Base-by-base conservation (phyloP, 2,888 invertebrate species). In the Leptodirus hochenwartii region DNA sequence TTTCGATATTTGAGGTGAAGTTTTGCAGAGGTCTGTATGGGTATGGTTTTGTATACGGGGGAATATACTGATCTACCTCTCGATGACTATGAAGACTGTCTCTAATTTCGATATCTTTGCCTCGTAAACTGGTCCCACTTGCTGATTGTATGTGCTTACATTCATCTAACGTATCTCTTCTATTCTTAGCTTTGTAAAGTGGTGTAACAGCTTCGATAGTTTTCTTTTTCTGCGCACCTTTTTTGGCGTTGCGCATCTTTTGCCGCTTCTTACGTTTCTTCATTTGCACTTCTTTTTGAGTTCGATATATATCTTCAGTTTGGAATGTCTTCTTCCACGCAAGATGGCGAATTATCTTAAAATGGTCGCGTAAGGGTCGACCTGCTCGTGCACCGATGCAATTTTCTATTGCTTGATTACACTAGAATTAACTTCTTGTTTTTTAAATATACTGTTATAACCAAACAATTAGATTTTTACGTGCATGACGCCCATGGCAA, bases 401-500 rank as follows among this genome's bases (percentile, higher is more conserved):
- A 33, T 53, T 54, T 38, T 54, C 50, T 14, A 54, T 53, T 2
- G 54, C 54, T 39, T 54, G 50, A 13, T 44, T 43, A 34, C 55
- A 56, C 53, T 53, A 30, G 17, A 40, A 37, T 6, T 22, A 34
- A 2, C 23, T 23, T 27, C 8, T 25, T 5, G 15, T 17, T 31
- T 4, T 17, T 13, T 30, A 5, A 13, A 28, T 23, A 11, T 5
- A 30, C 4, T 29, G 10, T 10, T 30, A 20, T 4, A 27, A 26
- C 10, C 28, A 10, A 8, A 26, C 9, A 17, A 15, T 11, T 8
- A 20, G 6, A 2, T 26, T 27, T 6, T 39, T 44, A 51, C 52
- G 31, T 54, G 49, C 51, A 54, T 51, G 6, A 49, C 47, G 4
- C 56, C 56, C 43, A 53, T 46, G n/a, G 43, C 38, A 33, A 56